Percentiles rank a stretch among this genome's conserved stretches.
phyloP scores from a whole-genome alignment of 1,140 invertebrate genomes.

The Nylanderia fulva region DNA sequence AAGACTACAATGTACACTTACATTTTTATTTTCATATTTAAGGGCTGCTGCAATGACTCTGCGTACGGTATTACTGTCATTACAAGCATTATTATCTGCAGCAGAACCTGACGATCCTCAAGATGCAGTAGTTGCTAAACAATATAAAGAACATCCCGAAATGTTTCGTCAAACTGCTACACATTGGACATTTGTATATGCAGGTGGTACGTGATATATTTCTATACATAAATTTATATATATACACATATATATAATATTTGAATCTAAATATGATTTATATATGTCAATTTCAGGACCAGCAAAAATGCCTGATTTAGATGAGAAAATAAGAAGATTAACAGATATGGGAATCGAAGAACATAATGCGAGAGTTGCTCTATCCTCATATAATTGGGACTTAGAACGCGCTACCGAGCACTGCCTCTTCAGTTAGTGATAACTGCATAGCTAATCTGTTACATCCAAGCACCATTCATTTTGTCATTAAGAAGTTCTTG shows the following conservation, averaged over 20 bases:
- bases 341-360: constrained; percentile 96
- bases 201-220: constrained; percentile 88
- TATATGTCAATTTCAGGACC: constrained; percentile 87
- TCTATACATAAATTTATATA: neutral
- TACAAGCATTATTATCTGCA: constrained; percentile 96
- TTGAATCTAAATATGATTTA: constrained; percentile 9
- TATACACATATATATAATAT: constrained; percentile 10
- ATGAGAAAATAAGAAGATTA: constrained; percentile 93
- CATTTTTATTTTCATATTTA: constrained; percentile 57
- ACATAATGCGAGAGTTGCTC: constrained; percentile 92
- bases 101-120: constrained; percentile 99
- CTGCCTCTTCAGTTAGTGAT: constrained; percentile 92
- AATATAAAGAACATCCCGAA: constrained; percentile 95
- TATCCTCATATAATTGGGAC: constrained; percentile 96
- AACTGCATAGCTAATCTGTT: constrained; percentile 72
- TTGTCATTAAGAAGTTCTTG: constrained; percentile 71
- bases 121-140: constrained; percentile 98
- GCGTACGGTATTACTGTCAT: constrained; percentile 96
- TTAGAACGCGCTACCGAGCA: constrained; percentile 95
- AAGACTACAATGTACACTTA: constrained; percentile 6
- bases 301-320: constrained; percentile 90
- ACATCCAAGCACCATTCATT: constrained; percentile 73
- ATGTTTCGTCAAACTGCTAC: constrained; percentile 96
- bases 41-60: constrained; percentile 99
- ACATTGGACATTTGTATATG: constrained; percentile 98